phyloP scores from a whole-genome alignment of 2,113 vertebrate species.

The Prionailurus viverrinus region DNA sequence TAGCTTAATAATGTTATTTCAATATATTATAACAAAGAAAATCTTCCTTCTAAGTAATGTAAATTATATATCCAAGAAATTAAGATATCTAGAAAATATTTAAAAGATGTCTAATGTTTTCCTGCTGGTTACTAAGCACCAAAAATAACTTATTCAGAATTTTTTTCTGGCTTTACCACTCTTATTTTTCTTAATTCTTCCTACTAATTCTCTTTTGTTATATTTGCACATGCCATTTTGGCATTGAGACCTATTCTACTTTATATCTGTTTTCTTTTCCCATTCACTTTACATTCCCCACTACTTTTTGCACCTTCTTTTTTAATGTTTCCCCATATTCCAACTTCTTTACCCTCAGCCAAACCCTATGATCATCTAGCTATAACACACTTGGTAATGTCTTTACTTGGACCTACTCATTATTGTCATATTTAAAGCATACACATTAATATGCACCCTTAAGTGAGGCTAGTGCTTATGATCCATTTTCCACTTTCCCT shows the following conservation, averaged over 20 bases:
- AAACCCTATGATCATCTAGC: not conserved
- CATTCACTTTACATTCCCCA: not conserved
- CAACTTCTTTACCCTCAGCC: not conserved
- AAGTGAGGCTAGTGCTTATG: not conserved
- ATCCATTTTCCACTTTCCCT: not conserved
- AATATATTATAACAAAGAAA: conserved; percentile 2
- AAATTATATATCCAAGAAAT: conserved; percentile 22
- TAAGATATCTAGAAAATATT: not conserved
- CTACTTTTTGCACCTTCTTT: not conserved
- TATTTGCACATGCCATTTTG: not conserved
- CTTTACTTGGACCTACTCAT: not conserved
- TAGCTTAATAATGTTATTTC: conserved; percentile 2
- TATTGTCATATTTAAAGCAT: not conserved
- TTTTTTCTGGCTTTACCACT: not conserved
- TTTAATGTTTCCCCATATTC: not conserved
- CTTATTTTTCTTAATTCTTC: not conserved
- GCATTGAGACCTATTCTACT: not conserved
- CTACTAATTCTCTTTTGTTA: not conserved
- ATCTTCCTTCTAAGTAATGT: conserved; percentile 42
- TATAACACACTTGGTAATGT: not conserved
- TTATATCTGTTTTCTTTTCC: not conserved
- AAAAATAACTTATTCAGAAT: conserved; percentile 33
- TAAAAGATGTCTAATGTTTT: not conserved
- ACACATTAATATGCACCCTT: not conserved
- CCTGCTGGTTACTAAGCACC: not conserved